These are phyloP conservation scores for Ceramica pisi DNA, from an alignment of 2,888 invertebrate species.

Conservation along the genomic window DNA sequence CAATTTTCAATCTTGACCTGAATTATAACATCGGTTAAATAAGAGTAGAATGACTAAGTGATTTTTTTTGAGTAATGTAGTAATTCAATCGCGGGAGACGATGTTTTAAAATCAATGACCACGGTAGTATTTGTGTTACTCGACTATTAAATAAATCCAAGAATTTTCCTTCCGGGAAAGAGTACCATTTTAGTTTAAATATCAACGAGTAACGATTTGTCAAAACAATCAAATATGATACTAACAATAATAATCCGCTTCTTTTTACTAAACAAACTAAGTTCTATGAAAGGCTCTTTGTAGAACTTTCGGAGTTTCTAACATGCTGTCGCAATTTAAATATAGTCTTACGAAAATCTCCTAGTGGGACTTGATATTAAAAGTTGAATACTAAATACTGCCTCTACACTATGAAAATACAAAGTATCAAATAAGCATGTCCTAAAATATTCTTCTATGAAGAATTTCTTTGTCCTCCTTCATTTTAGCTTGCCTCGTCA, in stretches of 20 bases:
- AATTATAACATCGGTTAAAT: too few species aligned
- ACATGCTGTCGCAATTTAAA: not conserved
- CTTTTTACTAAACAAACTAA: not conserved
- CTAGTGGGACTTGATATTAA: not conserved
- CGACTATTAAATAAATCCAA: not conserved
- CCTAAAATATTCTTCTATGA: not conserved
- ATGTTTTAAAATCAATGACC: not conserved
- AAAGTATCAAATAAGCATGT: not conserved
- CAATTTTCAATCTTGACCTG: too few species aligned
- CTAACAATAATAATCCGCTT: not conserved
- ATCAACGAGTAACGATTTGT: not conserved
- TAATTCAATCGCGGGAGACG: not conserved
- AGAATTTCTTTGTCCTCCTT: not conserved
- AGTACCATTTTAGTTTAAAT: not conserved
- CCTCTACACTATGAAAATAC: too few species aligned
- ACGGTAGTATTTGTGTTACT: not conserved
- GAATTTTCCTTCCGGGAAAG: slow-evolving; percentile 5
- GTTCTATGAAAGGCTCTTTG: not conserved
- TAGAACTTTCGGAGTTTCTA: not conserved
- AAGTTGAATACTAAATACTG: too few species aligned
- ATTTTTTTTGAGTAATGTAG: not conserved
- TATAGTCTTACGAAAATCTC: not conserved
- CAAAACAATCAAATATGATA: not conserved
- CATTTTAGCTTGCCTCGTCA: not conserved
- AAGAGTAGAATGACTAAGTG: not conserved